Evolutionary conservation across 1,140 invertebrate species (phyloP), one percentile per base, ranked within the genome.

Genomic region (Grapholita molesta): DNA sequence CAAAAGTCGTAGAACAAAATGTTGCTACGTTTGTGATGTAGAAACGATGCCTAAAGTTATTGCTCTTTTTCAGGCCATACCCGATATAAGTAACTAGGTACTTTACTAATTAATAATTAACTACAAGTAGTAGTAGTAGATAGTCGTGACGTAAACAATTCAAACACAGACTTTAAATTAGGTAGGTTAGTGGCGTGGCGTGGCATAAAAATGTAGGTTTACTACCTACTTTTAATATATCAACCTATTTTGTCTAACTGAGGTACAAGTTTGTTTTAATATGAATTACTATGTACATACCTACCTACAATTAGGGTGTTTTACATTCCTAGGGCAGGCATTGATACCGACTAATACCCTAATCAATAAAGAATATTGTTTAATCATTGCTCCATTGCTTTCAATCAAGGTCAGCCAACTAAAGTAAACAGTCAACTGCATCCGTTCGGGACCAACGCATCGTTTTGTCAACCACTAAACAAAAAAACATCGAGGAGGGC

Each of bases 401-500:
- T 21, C 15, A 48, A 21, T 48, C 42, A 48, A 48, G 0, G 15
- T 48, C 18, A 48, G 2, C 2, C 15, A 21, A 3, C 42, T 48
- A 8, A 48, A 48, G 42, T 48, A 48, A 42, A 21, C 42, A 7
- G 7, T 18, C 42, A 21, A 7, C 42, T 48, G 42, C 42, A 48
- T 48, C 6, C 18, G 18, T 42, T 48, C 21, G 42, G 21, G 55
- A 61, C n/a, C 55, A 61, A 61, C 55, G 55, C 24, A 61, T 61
- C 55, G 55, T 61, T 57, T 24, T 61, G 55, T 61, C 55, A 61
- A 61, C 23, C 25, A 64, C 12, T 21, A 11, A 30, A 11, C 24
- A 32, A 57, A 33, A 28, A 38, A 38, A 38, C n/a, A 38, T n/a
- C 12, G 35, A 48, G 38, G 68, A 65, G 23, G 57, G 64, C 68